phyloP scores from a whole-genome alignment of 2,113 vertebrate species.

The Muntiacus muntjak region DNA sequence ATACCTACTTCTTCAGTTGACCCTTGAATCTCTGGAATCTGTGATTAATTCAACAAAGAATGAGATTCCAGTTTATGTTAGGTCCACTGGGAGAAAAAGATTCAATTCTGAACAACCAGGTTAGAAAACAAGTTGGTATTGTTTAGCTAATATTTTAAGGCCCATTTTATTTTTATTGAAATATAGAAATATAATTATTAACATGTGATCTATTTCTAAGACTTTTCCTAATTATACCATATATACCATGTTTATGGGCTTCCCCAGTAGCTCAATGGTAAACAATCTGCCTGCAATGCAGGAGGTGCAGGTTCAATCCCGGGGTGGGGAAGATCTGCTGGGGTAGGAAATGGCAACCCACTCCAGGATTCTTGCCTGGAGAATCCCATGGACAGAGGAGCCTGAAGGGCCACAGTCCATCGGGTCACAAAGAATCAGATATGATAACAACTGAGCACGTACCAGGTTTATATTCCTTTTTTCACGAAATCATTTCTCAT shows the following conservation, averaged over 20 bases:
- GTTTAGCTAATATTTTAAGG: conserved; percentile 12
- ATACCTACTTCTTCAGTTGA: conserved; percentile 16
- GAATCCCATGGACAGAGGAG: not conserved
- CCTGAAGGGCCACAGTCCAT: not conserved
- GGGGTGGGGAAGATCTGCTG: rapidly evolving
- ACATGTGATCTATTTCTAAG: not conserved
- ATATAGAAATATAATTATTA: not conserved
- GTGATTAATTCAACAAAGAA: conserved; percentile 42
- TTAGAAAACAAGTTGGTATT: not conserved
- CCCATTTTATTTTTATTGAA: not conserved
- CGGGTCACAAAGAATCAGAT: not conserved
- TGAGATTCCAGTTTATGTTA: conserved; percentile 6
- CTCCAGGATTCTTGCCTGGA: not conserved
- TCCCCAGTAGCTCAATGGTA: not conserved
- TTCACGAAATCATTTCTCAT: not conserved
- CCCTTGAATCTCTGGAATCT: not conserved
- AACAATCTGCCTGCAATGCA: not conserved
- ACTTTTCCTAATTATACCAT: not conserved
- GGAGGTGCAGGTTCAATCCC: rapidly evolving
- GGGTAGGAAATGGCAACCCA: not conserved
- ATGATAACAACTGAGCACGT: not conserved
- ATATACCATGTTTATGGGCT: not conserved
- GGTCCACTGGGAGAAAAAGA: conserved; percentile 19
- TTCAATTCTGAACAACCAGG: not conserved
- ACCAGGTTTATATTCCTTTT: not conserved